Percentiles rank a stretch among this genome's conserved stretches.
These are phyloP conservation scores for Porites rus DNA, from an alignment of 92 coral and sea anemone genomes.

Conservation along the genomic window DNA sequence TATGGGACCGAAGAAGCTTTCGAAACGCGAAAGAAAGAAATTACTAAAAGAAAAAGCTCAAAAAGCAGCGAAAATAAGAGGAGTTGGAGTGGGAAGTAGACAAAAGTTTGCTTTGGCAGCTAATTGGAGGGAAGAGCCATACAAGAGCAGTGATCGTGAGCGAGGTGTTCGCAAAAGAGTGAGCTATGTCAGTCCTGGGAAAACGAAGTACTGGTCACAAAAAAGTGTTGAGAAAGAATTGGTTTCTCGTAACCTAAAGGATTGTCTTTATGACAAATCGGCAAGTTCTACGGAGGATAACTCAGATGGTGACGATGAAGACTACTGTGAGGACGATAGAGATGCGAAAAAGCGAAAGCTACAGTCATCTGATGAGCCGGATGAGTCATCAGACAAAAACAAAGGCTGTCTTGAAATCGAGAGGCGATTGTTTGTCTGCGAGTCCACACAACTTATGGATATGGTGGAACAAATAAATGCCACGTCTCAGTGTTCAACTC, in stretches of 20 bases:
- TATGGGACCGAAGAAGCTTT: too few relatives aligned
- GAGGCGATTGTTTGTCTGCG: constrained; percentile 50
- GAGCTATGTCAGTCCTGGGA: too few relatives aligned
- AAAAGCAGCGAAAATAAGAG: background rate
- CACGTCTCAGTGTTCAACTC: constrained; percentile 62
- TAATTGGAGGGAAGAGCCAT: too few relatives aligned
- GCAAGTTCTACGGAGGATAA: constrained; percentile 1
- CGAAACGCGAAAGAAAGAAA: too few relatives aligned
- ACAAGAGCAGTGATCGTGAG: too few relatives aligned
- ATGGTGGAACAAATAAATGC: constrained; percentile 57
- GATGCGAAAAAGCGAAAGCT: background rate
- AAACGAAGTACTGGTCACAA: constrained; percentile 43
- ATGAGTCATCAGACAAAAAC: background rate
- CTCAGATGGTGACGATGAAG: background rate
- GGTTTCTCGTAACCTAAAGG: background rate
- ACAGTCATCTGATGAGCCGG: background rate
- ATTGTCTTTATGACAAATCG: constrained; percentile 2
- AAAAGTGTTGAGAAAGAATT: constrained; percentile 43
- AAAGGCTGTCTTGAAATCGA: constrained; percentile 20
- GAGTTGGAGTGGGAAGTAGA: constrained; percentile 19
- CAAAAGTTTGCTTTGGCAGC: too few relatives aligned
- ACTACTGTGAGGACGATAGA: background rate
- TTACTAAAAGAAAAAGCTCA: background rate
- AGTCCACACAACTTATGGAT: constrained; percentile 53
- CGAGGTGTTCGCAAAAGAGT: too few relatives aligned